Base-by-base conservation (phyloP, 2,888 invertebrate genomes). In the Oscheius sp. region DNA sequence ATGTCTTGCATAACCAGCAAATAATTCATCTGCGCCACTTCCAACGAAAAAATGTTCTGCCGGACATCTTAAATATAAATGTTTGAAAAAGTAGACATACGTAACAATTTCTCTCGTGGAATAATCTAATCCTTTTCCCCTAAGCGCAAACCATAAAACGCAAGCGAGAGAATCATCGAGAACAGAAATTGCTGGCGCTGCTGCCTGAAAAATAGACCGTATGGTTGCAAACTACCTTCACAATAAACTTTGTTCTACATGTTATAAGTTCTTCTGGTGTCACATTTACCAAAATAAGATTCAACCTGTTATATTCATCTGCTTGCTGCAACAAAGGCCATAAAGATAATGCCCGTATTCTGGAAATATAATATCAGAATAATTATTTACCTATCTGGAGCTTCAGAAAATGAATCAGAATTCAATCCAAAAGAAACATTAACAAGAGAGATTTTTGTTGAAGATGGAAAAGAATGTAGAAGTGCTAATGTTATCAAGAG, bases 21-120 rank as follows among this genome's bases (percentile, higher is more conserved):
- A 92, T 73, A 96, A 89, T 88, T 98, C 98, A 89, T 98, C 98
- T 0, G 97, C 96, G 6, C 97, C 97, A 89, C 94, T 94, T 36
- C 97, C 97, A 80, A 93, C 88, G 75, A 95, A 87, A 70, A 94
- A 68, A 33, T 77, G 62, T 6, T 59, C 51, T 1, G 78, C 71
- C 33, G n/a, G n/a, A n/a, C n/a, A n/a, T n/a, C n/a, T n/a, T n/a
- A n/a, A n/a, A n/a, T n/a, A n/a, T n/a, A n/a, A n/a, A n/a, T n/a
- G n/a, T n/a, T n/a, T n/a, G n/a, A n/a, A n/a, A n/a, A n/a, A n/a
- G 30, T 26, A 38, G 30, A 44, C 38, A 14, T 56, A 72, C 64
- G 38, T 30, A 6, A 68, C 45, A 6, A 30, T 6, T 32, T 70
- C 50, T n/a, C 49, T 36, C n/a, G 41, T 65, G 0, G 67, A 73